Percentiles rank a stretch among this genome's conserved stretches.
phyloP scores from a whole-genome alignment of 2,888 invertebrate genomes.

The Stictocephala bisonia region DNA sequence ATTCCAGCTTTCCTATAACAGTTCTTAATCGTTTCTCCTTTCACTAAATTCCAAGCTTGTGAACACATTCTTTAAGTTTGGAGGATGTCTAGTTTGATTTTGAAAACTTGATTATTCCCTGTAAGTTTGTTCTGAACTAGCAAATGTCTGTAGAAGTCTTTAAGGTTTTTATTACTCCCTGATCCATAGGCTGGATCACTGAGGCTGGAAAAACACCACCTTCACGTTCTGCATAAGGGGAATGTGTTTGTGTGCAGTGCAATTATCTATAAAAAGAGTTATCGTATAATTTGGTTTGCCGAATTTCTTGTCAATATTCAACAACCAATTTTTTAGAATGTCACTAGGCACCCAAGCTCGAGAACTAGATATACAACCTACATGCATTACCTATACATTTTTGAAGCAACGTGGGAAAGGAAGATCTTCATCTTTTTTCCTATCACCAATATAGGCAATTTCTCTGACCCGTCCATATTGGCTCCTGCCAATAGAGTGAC shows the following conservation, averaged over 20 bases:
- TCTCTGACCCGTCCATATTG: constrained; percentile 37
- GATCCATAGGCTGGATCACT: too few species aligned
- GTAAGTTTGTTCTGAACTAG: too few species aligned
- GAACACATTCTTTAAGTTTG: too few species aligned
- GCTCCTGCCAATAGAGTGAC: neutral
- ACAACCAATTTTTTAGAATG: neutral
- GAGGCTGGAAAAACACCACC: too few species aligned
- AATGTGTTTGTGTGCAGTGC: too few species aligned
- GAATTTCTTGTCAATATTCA: neutral
- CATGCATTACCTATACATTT: constrained; percentile 17
- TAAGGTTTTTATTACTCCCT: too few species aligned
- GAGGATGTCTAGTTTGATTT: too few species aligned
- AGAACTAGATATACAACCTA: neutral
- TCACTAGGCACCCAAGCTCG: neutral
- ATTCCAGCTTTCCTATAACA: neutral
- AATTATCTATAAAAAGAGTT: neutral
- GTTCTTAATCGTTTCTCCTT: neutral
- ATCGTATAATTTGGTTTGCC: neutral
- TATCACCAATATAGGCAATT: constrained; percentile 18
- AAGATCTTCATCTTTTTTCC: too few species aligned
- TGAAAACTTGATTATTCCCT: too few species aligned
- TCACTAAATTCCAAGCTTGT: too few species aligned
- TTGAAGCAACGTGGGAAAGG: constrained; percentile 40
- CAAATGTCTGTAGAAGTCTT: too few species aligned
- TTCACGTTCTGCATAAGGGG: too few species aligned